Evolutionary conservation across 2,888 invertebrate genomes (phyloP).

Genomic region (Erebia ligea): DNA sequence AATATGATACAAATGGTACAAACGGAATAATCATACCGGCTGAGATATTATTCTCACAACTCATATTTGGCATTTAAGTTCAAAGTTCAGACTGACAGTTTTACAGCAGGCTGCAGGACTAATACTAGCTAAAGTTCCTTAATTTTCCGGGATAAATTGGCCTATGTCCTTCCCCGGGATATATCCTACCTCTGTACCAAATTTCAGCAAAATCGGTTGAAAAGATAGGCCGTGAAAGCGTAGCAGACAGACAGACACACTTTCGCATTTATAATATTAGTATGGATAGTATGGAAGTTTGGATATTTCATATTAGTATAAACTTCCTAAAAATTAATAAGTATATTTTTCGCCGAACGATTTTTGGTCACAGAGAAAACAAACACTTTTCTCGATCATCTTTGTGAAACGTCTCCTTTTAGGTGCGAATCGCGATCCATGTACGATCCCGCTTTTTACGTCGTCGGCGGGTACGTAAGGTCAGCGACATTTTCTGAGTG

Average conservation of each 20-base stretch:
- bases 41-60: neutral
- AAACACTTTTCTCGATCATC: conserved; percentile 12
- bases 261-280: too few species aligned
- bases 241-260: too few species aligned
- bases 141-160: too few species aligned
- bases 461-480: conserved; percentile 33
- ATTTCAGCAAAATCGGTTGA: too few species aligned
- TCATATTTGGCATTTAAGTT: conserved; percentile 5
- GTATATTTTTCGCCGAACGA: conserved; percentile 2
- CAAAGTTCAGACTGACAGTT: neutral
- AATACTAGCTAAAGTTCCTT: too few species aligned
- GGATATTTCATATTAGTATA: too few species aligned
- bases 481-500: conserved; percentile 45
- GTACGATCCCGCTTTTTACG: conserved; percentile 35
- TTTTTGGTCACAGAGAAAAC: conserved; percentile 9
- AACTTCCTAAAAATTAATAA: neutral
- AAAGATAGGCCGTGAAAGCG: too few species aligned
- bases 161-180: too few species aligned
- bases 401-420: conserved; percentile 31
- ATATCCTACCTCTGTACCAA: too few species aligned
- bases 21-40: neutral
- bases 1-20: neutral
- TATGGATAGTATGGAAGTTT: too few species aligned
- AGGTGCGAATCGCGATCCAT: too few species aligned
- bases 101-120: neutral